These are phyloP conservation scores for Harlomillsia oculata DNA, from an alignment of 1,140 invertebrate genomes.

Conservation along the genomic window DNA sequence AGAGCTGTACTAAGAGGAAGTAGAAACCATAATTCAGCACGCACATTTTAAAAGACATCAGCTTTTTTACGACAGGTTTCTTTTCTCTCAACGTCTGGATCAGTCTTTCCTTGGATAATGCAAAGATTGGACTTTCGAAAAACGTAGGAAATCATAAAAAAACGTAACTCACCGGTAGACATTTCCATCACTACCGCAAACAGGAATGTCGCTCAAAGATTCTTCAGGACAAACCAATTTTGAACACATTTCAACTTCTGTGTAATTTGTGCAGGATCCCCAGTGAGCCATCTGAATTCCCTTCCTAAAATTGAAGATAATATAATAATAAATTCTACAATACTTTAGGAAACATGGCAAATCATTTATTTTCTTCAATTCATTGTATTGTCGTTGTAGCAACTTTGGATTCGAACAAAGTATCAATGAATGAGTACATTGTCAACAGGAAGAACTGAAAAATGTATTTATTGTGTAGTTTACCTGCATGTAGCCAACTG, in stretches of 20 bases:
- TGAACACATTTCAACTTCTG: slow-evolving; percentile 43
- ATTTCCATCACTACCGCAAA: slow-evolving; percentile 81
- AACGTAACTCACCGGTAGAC: slow-evolving; percentile 60
- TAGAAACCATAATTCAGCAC: too few species aligned
- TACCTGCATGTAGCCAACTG: slow-evolving; percentile 72
- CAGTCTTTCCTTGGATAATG: background rate
- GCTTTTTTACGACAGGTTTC: too few species aligned
- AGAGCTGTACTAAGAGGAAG: too few species aligned
- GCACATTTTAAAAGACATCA: too few species aligned
- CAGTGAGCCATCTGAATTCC: slow-evolving; percentile 74
- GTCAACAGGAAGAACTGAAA: slow-evolving; percentile 3
- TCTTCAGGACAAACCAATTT: slow-evolving; percentile 55
- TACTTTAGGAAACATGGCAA: background rate
- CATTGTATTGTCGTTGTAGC: too few species aligned
- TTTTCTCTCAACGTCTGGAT: too few species aligned
- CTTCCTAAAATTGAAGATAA: slow-evolving; percentile 52
- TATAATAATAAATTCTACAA: background rate
- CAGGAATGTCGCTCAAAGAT: slow-evolving; percentile 54
- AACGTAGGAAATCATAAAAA: background rate
- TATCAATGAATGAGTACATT: too few species aligned
- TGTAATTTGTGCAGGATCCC: slow-evolving; percentile 68
- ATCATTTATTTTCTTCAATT: background rate
- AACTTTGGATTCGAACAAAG: too few species aligned
- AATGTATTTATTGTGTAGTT: slow-evolving; percentile 4
- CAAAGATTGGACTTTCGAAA: background rate